Evolutionary conservation across 2,797 vertebrate species (phyloP), one percentile per base, ranked within the genome.

Genomic region (Chrysocyon brachyurus): DNA sequence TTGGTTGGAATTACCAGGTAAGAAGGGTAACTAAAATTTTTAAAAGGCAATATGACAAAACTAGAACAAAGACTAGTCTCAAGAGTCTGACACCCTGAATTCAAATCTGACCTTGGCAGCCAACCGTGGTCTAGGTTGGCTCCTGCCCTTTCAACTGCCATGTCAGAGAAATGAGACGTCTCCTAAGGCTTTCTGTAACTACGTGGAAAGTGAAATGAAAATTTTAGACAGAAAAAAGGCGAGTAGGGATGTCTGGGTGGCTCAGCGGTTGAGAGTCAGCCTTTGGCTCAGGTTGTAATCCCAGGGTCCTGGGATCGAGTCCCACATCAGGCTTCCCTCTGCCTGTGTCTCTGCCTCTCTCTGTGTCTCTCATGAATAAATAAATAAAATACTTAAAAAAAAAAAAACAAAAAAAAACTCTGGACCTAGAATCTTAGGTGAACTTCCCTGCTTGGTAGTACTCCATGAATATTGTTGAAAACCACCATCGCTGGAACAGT

Each of bases 41-140:
- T 57, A 77, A 64, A 63, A 33, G 8, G 0, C 7, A 6, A 6
- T n/a, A 12, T 83, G 63, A 86, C 40, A 56, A 26, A 75, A 46
- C 7, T 52, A 26, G 64, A 93, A 64, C 33, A 22, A 49, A 66
- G 52, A 49, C n/a, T 10, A 5, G 54, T 16, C 12, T 15, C 17
- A 11, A 52, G 33, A 24, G 21, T 8, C 54, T 91, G 88, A 63
- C 56, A 15, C 26, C 16, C 49, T 24, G 49, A 28, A 8, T 22
- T 83, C 72, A 4, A 4, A 17, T 6, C 3, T 19, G 68, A 46
- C 19, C 31, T 24, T 1, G 0, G 5, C 33, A 57, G 15, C 11
- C 33, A 1, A 22, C 21, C 68, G 9, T 12, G 46, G 3, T 31
- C 28, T 56, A 10, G 14, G n/a, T 15, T 33, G 10, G 12, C 6